Evolutionary conservation across 2,113 vertebrate species (phyloP).

Genomic region (Indicator maculatus): DNA sequence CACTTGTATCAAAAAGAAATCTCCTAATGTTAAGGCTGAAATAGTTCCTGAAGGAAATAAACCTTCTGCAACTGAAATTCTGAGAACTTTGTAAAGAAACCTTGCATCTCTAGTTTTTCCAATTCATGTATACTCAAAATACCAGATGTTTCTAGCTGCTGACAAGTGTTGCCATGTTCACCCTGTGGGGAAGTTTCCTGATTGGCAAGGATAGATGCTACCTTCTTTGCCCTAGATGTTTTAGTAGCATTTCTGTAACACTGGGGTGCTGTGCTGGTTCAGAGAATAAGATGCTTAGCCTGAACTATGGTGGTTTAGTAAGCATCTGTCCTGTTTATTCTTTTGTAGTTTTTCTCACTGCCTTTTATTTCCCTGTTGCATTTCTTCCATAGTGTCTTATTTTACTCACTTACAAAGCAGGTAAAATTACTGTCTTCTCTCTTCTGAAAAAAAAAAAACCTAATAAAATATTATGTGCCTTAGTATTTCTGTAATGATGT

Average conservation of each 20-base stretch:
- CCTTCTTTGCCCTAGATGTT: neutral
- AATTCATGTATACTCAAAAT: neutral
- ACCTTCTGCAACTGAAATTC: neutral
- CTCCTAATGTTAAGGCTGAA: neutral
- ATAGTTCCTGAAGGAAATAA: slow-evolving; percentile 1
- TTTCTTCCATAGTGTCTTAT: neutral
- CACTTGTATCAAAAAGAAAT: slow-evolving; percentile 8
- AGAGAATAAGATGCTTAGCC: neutral
- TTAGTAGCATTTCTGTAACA: neutral
- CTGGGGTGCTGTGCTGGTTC: neutral
- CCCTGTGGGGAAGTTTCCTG: neutral
- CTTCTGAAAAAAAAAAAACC: neutral
- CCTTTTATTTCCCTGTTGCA: neutral
- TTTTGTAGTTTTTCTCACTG: neutral
- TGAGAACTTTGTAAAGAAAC: neutral
- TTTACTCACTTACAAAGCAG: neutral
- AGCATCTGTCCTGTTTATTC: neutral
- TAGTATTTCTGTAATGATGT: neutral
- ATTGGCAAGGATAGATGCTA: neutral
- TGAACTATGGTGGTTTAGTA: neutral
- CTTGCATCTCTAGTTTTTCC: neutral
- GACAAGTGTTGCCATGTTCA: neutral
- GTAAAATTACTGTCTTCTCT: neutral
- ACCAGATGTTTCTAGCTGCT: neutral
- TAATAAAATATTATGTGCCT: too few relatives aligned